Percentiles rank a stretch among this genome's conserved stretches.
These are phyloP conservation scores for Cheiracanthium punctorium DNA, from an alignment of 2,888 invertebrate species.

Conservation along the genomic window DNA sequence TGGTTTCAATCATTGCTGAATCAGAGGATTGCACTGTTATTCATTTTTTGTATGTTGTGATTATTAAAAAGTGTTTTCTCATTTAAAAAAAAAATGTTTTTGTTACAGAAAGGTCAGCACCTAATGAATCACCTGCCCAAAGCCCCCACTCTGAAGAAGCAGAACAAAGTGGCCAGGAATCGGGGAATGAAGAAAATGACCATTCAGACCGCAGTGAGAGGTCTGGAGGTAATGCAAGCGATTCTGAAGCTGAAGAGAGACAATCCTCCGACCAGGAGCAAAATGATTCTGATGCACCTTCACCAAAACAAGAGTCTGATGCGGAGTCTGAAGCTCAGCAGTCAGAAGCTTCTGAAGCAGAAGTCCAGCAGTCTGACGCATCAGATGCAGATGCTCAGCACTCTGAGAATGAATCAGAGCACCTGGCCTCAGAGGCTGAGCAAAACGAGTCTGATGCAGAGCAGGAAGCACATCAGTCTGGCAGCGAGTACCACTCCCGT, in stretches of 20 bases:
- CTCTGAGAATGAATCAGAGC: constrained; percentile 26
- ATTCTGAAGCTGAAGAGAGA: constrained; percentile 39
- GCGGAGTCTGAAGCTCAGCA: constrained; percentile 47
- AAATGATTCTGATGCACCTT: constrained; percentile 33
- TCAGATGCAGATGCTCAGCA: constrained; percentile 38
- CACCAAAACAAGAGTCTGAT: constrained; percentile 31
- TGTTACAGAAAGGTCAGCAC: constrained; percentile 16
- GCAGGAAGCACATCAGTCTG: constrained; percentile 11
- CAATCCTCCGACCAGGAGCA: constrained; percentile 7
- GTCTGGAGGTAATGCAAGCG: constrained; percentile 38
- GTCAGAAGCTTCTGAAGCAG: constrained; percentile 25
- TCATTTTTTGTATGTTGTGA: too few species aligned
- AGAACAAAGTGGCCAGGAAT: constrained; percentile 42
- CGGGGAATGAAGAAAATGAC: constrained; percentile 27
- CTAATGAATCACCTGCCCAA: constrained; percentile 31
- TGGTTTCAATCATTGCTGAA: too few species aligned
- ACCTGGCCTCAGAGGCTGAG: constrained; percentile 12
- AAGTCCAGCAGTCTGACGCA: constrained; percentile 37
- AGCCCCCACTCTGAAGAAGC: constrained; percentile 30
- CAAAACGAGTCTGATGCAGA: constrained; percentile 53
- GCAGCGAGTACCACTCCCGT: constrained; percentile 20
- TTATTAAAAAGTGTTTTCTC: too few species aligned
- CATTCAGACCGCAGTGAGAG: constrained; percentile 41
- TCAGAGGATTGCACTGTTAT: too few species aligned
- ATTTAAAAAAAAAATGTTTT: too few species aligned